Evolutionary conservation across 2,888 invertebrate genomes (phyloP).

Genomic region (Callyntrura sp.): DNA sequence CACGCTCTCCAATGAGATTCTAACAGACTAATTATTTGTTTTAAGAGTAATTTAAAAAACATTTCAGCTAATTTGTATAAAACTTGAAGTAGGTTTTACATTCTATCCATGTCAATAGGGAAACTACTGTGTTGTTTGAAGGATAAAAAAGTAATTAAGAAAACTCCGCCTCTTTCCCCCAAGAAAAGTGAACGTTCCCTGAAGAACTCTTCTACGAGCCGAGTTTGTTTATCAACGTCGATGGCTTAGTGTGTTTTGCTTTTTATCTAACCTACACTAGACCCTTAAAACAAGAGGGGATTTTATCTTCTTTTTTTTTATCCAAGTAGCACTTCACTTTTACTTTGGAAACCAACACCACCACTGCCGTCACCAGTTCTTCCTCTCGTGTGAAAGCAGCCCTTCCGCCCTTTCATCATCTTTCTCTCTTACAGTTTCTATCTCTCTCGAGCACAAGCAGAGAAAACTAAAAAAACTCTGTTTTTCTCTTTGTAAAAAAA

Average conservation of each 20-base stretch:
- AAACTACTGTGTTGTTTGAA: not conserved
- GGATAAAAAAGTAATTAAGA: slow-evolving; percentile 69
- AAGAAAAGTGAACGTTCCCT: too few species aligned
- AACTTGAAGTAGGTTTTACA: too few species aligned
- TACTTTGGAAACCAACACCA: slow-evolving; percentile 32
- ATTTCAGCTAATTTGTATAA: too few species aligned
- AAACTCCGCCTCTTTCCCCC: not conserved
- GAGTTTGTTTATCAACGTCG: too few species aligned
- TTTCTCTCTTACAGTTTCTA: slow-evolving; percentile 15
- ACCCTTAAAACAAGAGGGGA: too few species aligned
- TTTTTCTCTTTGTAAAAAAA: not conserved
- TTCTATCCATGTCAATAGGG: too few species aligned
- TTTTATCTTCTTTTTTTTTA: not conserved
- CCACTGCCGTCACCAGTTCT: not conserved
- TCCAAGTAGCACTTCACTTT: slow-evolving; percentile 47
- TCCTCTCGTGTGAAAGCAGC: slow-evolving; percentile 24
- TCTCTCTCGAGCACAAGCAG: not conserved
- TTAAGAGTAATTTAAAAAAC: too few species aligned
- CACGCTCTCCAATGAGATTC: too few species aligned
- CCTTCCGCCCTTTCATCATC: not conserved
- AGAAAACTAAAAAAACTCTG: not conserved
- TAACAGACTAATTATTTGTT: too few species aligned
- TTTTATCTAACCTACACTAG: too few species aligned
- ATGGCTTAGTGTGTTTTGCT: too few species aligned
- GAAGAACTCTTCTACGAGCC: too few species aligned